phyloP scores from a whole-genome alignment of 2,113 vertebrate genomes.

The Gavialis gangeticus region DNA sequence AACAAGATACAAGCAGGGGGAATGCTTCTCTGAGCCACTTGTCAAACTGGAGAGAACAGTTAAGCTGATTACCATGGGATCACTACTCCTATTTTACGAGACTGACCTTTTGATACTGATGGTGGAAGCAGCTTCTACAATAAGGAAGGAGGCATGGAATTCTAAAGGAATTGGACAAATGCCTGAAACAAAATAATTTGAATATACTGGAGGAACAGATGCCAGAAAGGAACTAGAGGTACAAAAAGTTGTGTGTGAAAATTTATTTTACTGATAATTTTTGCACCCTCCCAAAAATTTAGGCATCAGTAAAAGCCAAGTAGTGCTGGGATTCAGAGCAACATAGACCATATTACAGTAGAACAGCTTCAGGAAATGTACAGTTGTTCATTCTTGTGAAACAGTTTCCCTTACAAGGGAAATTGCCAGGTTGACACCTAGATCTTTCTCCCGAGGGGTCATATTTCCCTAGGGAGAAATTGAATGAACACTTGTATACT shows the following conservation, averaged over 20 bases:
- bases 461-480: neutral
- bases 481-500: too few species aligned
- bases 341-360: constrained; percentile 44
- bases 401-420: neutral
- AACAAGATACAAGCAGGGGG: neutral
- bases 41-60: constrained; percentile 29
- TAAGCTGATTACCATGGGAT: constrained; percentile 43
- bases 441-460: too few species aligned
- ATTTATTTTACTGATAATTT: constrained; percentile 20
- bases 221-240: neutral
- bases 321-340: constrained; percentile 33
- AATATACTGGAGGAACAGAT: neutral
- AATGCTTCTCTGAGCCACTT: constrained; percentile 43
- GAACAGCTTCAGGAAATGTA: neutral
- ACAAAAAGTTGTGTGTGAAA: neutral
- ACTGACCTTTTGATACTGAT: neutral
- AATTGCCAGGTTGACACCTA: too few species aligned
- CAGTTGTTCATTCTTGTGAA: neutral
- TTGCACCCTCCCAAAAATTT: constrained; percentile 48
- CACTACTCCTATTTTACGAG: neutral
- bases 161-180: neutral
- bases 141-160: neutral
- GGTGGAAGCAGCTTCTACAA: neutral
- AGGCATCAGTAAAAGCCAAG: constrained; percentile 35
- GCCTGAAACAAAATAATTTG: neutral